Evolutionary conservation across 1,140 invertebrate species (phyloP).

Genomic region (Diachasmimorpha longicaudata): DNA sequence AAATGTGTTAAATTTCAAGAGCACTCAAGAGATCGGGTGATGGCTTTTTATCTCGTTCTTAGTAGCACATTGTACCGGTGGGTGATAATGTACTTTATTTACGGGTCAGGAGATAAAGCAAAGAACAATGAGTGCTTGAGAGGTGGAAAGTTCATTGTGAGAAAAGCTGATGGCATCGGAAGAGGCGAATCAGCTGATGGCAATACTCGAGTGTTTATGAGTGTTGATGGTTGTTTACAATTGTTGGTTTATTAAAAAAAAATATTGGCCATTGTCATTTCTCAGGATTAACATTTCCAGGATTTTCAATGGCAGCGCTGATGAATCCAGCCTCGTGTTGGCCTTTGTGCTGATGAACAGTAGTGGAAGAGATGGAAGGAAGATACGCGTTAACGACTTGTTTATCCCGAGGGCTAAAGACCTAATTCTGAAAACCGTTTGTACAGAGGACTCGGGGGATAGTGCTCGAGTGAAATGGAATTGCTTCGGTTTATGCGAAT

Average conservation of each 20-base stretch:
- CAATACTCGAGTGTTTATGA: background rate
- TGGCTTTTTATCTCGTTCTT: background rate
- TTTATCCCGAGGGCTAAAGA: background rate
- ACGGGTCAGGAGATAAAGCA: background rate
- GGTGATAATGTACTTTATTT: background rate
- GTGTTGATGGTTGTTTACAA: background rate
- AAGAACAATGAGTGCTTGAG: background rate
- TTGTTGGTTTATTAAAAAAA: background rate
- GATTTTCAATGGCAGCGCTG: background rate
- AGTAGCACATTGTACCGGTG: background rate
- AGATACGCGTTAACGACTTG: conserved; percentile 6
- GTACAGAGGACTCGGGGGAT: background rate
- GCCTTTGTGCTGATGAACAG: background rate
- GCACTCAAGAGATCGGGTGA: background rate
- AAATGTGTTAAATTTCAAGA: background rate
- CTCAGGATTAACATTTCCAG: background rate
- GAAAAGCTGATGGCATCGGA: background rate
- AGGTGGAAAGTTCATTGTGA: background rate
- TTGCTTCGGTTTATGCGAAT: background rate
- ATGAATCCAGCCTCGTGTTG: background rate
- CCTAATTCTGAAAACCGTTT: conserved; percentile 1
- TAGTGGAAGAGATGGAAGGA: background rate
- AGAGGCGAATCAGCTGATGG: background rate
- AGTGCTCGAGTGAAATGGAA: background rate
- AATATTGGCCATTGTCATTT: background rate